Percentiles rank a stretch among this genome's conserved stretches.
phyloP scores from a whole-genome alignment of 2,888 invertebrate species.

The Perizoma affinitatum region DNA sequence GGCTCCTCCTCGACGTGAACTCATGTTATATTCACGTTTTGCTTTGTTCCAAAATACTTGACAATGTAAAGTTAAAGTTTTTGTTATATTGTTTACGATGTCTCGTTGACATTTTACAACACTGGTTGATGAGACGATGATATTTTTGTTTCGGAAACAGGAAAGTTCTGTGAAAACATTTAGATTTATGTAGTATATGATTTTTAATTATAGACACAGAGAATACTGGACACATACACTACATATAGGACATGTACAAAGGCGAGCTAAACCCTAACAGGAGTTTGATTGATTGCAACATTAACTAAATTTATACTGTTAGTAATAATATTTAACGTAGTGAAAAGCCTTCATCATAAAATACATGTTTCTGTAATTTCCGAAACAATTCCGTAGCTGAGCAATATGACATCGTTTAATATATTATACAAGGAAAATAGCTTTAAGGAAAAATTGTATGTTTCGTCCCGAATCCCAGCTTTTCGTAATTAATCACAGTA shows the following conservation, averaged over 20 bases:
- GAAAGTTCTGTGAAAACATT: slow-evolving; percentile 1
- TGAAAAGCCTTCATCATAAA: too few species aligned
- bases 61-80: slow-evolving; percentile 24
- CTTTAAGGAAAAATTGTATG: slow-evolving; percentile 38
- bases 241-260: too few species aligned
- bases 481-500: slow-evolving; percentile 59
- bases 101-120: slow-evolving; percentile 15
- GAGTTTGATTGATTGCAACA: too few species aligned
- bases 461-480: slow-evolving; percentile 36
- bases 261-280: too few species aligned
- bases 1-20: neutral
- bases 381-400: slow-evolving; percentile 1
- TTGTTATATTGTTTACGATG: slow-evolving; percentile 24
- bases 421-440: slow-evolving; percentile 30
- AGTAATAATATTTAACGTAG: too few species aligned
- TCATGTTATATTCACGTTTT: slow-evolving; percentile 18
- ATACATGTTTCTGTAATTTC: too few species aligned
- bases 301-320: too few species aligned
- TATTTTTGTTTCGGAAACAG: slow-evolving; percentile 14
- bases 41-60: slow-evolving; percentile 22
- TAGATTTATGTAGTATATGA: too few species aligned
- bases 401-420: slow-evolving; percentile 27
- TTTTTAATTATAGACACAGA: too few species aligned
- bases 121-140: slow-evolving; percentile 7
- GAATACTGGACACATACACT: too few species aligned